Evolutionary conservation across 1,140 invertebrate genomes (phyloP).

Genomic region (Agrypnia vestita): DNA sequence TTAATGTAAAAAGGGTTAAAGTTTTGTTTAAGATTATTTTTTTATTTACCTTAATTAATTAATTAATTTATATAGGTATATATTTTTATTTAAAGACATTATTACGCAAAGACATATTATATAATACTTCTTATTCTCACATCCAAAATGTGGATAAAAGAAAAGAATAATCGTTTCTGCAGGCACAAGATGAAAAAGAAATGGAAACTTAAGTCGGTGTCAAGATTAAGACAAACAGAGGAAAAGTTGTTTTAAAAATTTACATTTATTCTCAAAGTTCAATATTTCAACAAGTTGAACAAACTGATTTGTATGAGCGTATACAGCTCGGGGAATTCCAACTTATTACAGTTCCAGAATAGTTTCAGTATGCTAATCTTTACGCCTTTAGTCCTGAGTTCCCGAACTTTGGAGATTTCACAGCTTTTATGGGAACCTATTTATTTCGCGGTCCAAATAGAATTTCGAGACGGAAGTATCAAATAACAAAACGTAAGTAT

Average conservation of each 20-base stretch:
- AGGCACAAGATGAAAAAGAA: neutral
- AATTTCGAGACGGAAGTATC: slow-evolving; percentile 9
- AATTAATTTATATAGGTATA: no score
- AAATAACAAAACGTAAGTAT: slow-evolving; percentile 18
- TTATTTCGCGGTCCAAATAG: slow-evolving; percentile 19
- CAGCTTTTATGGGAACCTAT: slow-evolving; percentile 34
- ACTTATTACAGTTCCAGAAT: slow-evolving; percentile 42
- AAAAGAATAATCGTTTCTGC: neutral
- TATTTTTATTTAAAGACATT: no score
- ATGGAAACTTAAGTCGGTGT: slow-evolving; percentile 17
- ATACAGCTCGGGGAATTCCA: slow-evolving; percentile 8
- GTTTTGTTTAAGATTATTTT: no score
- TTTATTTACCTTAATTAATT: no score
- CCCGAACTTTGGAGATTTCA: slow-evolving; percentile 22
- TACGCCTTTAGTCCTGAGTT: slow-evolving; percentile 12
- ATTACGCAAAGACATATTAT: no score
- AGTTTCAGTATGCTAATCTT: slow-evolving; percentile 44
- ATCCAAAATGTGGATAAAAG: no score
- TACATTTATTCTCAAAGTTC: slow-evolving; percentile 26
- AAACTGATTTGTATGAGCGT: slow-evolving; percentile 38
- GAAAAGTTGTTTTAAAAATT: slow-evolving; percentile 36
- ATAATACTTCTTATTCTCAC: no score
- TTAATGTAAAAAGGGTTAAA: no score
- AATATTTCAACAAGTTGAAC: slow-evolving; percentile 43
- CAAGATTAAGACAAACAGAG: slow-evolving; percentile 33